Evolutionary conservation across 2,888 invertebrate genomes (phyloP).

Genomic region (Julus scandinavius): DNA sequence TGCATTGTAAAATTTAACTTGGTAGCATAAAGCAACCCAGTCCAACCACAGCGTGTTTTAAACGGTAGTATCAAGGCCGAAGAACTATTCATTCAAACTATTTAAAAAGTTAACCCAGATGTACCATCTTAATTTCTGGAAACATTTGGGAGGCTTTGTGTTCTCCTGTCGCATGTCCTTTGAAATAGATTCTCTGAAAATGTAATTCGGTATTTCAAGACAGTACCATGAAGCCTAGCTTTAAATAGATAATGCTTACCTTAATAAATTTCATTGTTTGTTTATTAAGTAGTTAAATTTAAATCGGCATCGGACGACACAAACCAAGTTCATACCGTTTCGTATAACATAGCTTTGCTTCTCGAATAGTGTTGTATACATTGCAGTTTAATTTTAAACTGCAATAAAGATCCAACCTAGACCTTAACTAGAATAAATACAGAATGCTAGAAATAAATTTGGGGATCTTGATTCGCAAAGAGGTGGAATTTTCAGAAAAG

Average conservation of each 20-base stretch:
- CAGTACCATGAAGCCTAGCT: not conserved
- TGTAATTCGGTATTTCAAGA: not conserved
- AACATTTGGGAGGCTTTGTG: not conserved
- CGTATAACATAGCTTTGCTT: not conserved
- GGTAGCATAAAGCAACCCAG: too few species aligned
- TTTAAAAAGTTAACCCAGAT: too few species aligned
- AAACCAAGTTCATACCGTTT: not conserved
- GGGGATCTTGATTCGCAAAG: not conserved
- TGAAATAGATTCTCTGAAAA: too few species aligned
- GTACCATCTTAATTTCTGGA: too few species aligned
- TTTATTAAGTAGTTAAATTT: not conserved
- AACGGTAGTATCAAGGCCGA: too few species aligned
- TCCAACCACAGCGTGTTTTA: too few species aligned
- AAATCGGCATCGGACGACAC: too few species aligned
- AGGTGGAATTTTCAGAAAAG: not conserved
- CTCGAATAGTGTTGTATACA: not conserved
- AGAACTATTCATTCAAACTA: too few species aligned
- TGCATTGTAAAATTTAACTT: not conserved
- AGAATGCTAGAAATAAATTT: not conserved
- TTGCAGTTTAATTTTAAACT: constrained; percentile 6
- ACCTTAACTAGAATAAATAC: constrained; percentile 13
- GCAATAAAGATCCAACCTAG: not conserved
- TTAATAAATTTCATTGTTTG: not conserved
- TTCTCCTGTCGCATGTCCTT: not conserved
- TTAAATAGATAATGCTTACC: too few species aligned